Percentiles rank a stretch among this genome's conserved stretches.
Evolutionary conservation across 2,797 vertebrate genomes (phyloP).

Genomic region (Erethizon dorsatum): DNA sequence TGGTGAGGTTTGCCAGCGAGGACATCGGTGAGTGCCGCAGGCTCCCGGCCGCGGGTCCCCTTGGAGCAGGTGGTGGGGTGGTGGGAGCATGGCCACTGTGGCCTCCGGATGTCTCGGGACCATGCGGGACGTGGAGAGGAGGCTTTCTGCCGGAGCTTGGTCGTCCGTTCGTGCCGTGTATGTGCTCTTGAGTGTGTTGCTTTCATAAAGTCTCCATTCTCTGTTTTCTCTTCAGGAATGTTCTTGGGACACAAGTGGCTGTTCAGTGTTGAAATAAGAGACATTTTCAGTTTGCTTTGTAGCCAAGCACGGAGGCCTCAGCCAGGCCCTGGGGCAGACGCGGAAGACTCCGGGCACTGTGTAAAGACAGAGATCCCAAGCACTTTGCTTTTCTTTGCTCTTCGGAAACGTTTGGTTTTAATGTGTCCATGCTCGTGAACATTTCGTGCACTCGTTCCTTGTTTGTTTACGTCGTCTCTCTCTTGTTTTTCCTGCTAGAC

Average conservation of each 20-base stretch:
- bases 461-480: no score
- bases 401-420: neutral
- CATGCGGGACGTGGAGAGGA: neutral
- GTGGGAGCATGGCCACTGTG: neutral
- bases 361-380: neutral
- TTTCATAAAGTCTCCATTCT: conserved; percentile 7
- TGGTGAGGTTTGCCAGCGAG: conserved; percentile 98
- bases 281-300: conserved; percentile 52
- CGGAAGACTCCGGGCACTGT: neutral
- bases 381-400: neutral
- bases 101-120: neutral
- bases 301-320: neutral
- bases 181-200: neutral
- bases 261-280: neutral
- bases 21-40: conserved; percentile 93
- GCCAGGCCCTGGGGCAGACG: neutral
- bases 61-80: no score
- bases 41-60: neutral
- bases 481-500: neutral
- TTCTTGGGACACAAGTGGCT: neutral
- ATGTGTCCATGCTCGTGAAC: neutral
- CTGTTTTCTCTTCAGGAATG: neutral
- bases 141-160: neutral
- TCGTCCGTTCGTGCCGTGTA: neutral
- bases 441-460: neutral